Evolutionary conservation across 2,888 invertebrate species (phyloP).

Genomic region (Cynaeus angustus): DNA sequence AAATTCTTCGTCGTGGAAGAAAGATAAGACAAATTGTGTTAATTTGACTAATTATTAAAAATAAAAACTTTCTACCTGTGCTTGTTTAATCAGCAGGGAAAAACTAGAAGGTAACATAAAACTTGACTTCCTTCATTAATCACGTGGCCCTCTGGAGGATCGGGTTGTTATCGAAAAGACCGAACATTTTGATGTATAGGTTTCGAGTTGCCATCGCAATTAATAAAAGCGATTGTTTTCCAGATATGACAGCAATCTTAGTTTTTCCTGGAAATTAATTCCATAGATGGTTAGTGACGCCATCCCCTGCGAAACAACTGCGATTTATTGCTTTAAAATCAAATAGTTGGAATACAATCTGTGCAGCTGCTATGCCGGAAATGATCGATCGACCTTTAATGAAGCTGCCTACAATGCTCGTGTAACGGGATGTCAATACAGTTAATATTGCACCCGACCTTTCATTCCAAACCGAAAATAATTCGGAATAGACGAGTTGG

Average conservation of each 20-base stretch:
- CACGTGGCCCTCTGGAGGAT: constrained; percentile 7
- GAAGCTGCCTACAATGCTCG: constrained; percentile 17
- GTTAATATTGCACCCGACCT: neutral
- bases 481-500: neutral
- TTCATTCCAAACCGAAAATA: neutral
- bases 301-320: constrained; percentile 2
- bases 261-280: neutral
- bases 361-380: constrained; percentile 6
- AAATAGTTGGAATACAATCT: constrained; percentile 7
- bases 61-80: neutral
- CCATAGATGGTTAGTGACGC: neutral
- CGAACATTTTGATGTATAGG: constrained; percentile 30
- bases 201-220: constrained; percentile 35
- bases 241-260: constrained; percentile 4
- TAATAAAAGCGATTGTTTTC: constrained; percentile 33
- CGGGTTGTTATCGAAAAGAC: constrained; percentile 23
- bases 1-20: neutral
- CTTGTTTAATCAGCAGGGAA: constrained; percentile 17
- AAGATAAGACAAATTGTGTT: neutral
- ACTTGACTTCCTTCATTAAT: constrained; percentile 20
- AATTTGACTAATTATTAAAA: constrained; percentile 11
- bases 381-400: constrained; percentile 30
- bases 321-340: constrained; percentile 25
- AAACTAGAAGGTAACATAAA: constrained; percentile 18
- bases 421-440: constrained; percentile 2